Evolutionary conservation across 2,888 invertebrate genomes (phyloP).

Genomic region (Tipula helvola): DNA sequence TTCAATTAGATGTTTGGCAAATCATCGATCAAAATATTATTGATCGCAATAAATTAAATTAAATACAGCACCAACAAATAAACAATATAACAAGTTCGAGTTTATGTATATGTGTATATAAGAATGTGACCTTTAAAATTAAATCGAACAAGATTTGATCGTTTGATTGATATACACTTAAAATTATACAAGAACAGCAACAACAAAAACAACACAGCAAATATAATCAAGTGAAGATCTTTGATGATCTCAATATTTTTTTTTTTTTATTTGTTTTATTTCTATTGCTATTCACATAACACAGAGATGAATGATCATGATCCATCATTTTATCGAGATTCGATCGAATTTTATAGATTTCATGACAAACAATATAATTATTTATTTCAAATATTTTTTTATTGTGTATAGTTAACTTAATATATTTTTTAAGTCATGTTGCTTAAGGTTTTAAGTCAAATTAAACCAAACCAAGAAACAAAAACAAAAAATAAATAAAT

Average conservation of each 20-base stretch:
- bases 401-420: background rate
- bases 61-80: background rate
- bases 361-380: slow-evolving; percentile 4
- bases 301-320: background rate
- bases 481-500: background rate
- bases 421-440: background rate
- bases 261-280: background rate
- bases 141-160: background rate
- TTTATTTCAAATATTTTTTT: background rate
- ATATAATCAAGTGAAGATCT: background rate
- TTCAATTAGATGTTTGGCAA: background rate
- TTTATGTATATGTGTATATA: background rate
- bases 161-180: background rate
- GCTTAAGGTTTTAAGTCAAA: slow-evolving; percentile 4
- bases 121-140: background rate
- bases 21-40: background rate
- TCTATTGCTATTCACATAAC: background rate
- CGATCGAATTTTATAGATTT: background rate
- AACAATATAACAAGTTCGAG: background rate
- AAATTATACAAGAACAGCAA: background rate
- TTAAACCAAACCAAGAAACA: background rate
- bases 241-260: background rate
- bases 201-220: background rate
- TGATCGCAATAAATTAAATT: background rate
- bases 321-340: background rate